Percentiles rank a stretch among this genome's conserved stretches.
Evolutionary conservation across 2,797 vertebrate genomes (phyloP).

Genomic region (Xenopus petersii): DNA sequence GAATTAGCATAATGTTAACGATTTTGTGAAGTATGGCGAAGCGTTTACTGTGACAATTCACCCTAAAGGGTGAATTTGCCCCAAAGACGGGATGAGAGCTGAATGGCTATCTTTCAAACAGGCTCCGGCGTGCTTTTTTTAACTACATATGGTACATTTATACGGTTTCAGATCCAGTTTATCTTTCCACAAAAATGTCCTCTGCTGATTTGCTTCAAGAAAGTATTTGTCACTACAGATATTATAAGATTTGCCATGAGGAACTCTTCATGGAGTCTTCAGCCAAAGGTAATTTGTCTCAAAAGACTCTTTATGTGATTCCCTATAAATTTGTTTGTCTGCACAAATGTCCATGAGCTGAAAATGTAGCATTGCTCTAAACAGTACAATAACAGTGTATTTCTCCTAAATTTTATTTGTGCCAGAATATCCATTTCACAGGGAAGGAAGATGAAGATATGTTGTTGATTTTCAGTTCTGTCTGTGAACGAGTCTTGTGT

Average conservation of each 20-base stretch:
- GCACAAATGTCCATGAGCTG: neutral
- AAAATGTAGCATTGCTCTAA: neutral
- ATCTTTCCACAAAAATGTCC: no score
- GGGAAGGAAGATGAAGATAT: neutral
- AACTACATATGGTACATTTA: no score
- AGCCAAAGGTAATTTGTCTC: neutral
- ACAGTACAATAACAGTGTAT: neutral
- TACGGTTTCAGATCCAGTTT: neutral
- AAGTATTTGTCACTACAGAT: neutral
- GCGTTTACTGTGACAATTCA: no score
- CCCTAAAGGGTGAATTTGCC: no score
- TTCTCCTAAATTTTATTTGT: neutral
- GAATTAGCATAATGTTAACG: no score
- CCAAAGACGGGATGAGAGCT: no score
- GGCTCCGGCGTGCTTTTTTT: no score
- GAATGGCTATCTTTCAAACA: no score
- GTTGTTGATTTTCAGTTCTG: conserved; percentile 2
- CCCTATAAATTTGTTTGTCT: neutral
- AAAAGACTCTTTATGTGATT: neutral
- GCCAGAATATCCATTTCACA: neutral
- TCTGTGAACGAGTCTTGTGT: conserved; percentile 8
- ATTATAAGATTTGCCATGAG: no score
- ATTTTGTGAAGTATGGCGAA: no score
- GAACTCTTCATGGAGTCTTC: no score
- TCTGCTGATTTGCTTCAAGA: neutral